phyloP scores from a whole-genome alignment of 2,888 invertebrate species.

The Lasioglossum villosulum region DNA sequence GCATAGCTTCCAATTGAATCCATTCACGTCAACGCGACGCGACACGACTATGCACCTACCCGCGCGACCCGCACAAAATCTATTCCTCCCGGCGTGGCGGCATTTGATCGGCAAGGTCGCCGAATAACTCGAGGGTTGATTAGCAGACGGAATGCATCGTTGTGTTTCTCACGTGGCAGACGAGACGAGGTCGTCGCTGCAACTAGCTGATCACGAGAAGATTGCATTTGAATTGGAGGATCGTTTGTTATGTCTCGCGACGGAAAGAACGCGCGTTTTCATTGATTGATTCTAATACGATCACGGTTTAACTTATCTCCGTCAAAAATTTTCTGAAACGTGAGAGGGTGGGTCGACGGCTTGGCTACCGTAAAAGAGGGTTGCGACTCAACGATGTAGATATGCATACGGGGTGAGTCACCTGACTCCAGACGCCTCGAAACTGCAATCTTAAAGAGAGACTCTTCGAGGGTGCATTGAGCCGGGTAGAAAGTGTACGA shows the following conservation, averaged over 20 bases:
- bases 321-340: no score
- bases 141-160: constrained; percentile 9
- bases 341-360: no score
- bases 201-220: not conserved
- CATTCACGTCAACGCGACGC: constrained; percentile 21
- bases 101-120: constrained; percentile 30
- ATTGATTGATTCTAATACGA: not conserved
- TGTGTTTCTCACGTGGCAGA: constrained; percentile 11
- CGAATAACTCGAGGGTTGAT: not conserved
- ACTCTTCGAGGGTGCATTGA: not conserved
- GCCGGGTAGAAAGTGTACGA: not conserved
- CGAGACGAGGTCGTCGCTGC: not conserved
- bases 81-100: constrained; percentile 4
- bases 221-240: not conserved
- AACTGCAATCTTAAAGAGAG: not conserved
- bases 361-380: no score
- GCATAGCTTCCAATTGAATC: constrained; percentile 41
- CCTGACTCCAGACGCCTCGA: not conserved
- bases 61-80: constrained; percentile 30
- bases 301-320: no score
- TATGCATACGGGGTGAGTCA: not conserved
- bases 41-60: not conserved
- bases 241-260: not conserved
- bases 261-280: not conserved
- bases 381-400: no score